Percentiles rank a stretch among this genome's conserved stretches.
These are phyloP conservation scores for Desoria tigrina DNA, from an alignment of 2,888 invertebrate genomes.

Conservation along the genomic window DNA sequence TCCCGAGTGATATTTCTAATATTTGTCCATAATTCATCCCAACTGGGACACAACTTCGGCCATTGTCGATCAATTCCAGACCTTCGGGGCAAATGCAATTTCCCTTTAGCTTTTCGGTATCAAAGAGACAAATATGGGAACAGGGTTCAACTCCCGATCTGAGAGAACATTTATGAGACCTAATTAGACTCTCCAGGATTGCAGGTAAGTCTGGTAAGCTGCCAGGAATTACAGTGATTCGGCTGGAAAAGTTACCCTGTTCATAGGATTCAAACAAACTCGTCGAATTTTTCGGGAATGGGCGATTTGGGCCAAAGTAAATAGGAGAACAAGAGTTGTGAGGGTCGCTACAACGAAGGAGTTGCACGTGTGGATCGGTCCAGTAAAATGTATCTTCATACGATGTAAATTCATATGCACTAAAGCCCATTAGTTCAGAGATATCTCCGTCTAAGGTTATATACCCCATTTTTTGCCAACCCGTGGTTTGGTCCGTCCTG, in stretches of 20 bases:
- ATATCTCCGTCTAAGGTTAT: slow-evolving; percentile 34
- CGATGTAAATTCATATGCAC: slow-evolving; percentile 43
- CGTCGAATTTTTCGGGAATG: too few relatives aligned
- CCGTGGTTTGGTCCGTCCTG: slow-evolving; percentile 46
- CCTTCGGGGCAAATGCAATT: slow-evolving; percentile 57
- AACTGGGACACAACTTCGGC: too few relatives aligned
- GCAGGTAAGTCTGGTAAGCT: slow-evolving; percentile 34
- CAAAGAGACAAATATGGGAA: slow-evolving; percentile 57
- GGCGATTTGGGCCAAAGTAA: slow-evolving; percentile 39
- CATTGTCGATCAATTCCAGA: slow-evolving; percentile 54
- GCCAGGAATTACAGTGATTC: slow-evolving; percentile 41
- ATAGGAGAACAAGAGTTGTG: slow-evolving; percentile 21
- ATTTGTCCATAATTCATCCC: too few relatives aligned
- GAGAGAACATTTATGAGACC: slow-evolving; percentile 43
- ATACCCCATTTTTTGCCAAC: slow-evolving; percentile 45
- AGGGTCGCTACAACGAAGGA: slow-evolving; percentile 22
- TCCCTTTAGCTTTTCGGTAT: slow-evolving; percentile 38
- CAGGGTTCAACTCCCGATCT: slow-evolving; percentile 51
- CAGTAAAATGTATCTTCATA: slow-evolving; percentile 45
- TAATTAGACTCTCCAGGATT: slow-evolving; percentile 25
- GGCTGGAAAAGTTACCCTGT: slow-evolving; percentile 41
- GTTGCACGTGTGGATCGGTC: slow-evolving; percentile 47
- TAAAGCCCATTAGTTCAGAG: too few relatives aligned
- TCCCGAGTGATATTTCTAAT: too few relatives aligned
- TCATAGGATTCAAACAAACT: slow-evolving; percentile 6